phyloP scores from a whole-genome alignment of 23 tunicate species.

The Halocynthia aurantium region DNA sequence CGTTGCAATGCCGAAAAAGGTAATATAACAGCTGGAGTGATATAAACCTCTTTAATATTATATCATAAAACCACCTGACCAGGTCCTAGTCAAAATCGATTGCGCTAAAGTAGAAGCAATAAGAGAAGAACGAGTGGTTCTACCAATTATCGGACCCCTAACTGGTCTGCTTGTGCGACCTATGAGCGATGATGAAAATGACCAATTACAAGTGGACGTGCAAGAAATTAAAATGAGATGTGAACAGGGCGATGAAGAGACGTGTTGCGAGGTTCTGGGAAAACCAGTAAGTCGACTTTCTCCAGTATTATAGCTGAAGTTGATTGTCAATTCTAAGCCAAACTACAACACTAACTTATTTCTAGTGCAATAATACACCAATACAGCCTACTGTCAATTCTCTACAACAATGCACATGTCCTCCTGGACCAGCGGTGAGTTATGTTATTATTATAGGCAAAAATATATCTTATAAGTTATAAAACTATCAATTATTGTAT shows the following conservation, averaged over 20 bases:
- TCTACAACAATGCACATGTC: neutral
- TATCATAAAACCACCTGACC: neutral
- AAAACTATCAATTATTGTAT: neutral
- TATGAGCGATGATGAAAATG: neutral
- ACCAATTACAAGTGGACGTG: conserved; percentile 22
- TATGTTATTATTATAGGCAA: neutral
- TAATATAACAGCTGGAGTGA: neutral
- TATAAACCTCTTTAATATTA: neutral
- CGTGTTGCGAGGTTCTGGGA: conserved; percentile 60
- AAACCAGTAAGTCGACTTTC: conserved; percentile 9
- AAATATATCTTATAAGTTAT: neutral
- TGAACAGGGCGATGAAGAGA: conserved; percentile 21
- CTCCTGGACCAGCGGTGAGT: conserved; percentile 9
- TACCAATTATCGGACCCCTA: no score
- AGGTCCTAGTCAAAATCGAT: conserved; percentile 53
- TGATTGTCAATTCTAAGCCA: neutral
- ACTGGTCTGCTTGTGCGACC: neutral
- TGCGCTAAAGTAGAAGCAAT: conserved; percentile 27
- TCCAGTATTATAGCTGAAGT: neutral
- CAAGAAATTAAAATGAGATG: conserved; percentile 54
- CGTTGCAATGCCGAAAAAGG: conserved; percentile 18
- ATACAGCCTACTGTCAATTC: neutral
- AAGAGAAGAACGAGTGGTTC: no score
- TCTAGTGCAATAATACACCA: neutral
- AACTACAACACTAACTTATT: no score